A percentile compares a stretch with the other conserved stretches of the same genome.
These are phyloP conservation scores for Paracentrotus lividus DNA, from an alignment of 53 echinoderm and acorn worm species.

Conservation along the genomic window DNA sequence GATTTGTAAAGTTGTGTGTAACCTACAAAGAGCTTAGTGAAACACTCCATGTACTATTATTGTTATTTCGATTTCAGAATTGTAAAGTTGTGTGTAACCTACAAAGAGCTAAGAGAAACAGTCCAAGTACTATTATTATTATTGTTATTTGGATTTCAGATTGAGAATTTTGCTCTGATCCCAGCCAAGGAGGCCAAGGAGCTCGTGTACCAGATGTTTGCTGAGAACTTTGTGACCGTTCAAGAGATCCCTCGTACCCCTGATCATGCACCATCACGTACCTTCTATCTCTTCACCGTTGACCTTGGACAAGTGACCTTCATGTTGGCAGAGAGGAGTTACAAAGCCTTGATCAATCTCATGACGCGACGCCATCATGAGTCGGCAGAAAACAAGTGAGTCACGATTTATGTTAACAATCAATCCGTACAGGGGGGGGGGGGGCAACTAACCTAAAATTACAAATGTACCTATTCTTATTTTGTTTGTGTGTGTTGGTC, in stretches of 20 bases:
- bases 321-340: conserved; percentile 87
- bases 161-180: conserved; percentile 95
- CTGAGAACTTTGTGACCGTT: conserved; percentile 88
- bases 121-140: not conserved
- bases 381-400: conserved; percentile 94
- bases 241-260: conserved; percentile 97
- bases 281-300: conserved; percentile 94
- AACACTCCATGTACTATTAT: too few species aligned
- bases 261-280: conserved; percentile 97
- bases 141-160: conserved; percentile 58
- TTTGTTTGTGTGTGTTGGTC: too few species aligned
- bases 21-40: too few species aligned
- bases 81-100: too few species aligned
- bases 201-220: conserved; percentile 95
- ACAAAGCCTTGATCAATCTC: conserved; percentile 90
- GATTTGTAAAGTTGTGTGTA: too few species aligned
- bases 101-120: too few species aligned
- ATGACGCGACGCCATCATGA: conserved; percentile 88
- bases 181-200: conserved; percentile 99
- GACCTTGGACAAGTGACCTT: conserved; percentile 81
- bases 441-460: too few species aligned
- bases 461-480: too few species aligned
- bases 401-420: too few species aligned
- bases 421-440: too few species aligned
- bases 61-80: too few species aligned